Conservation (phyloP, 2,888 invertebrate genomes). For the Craniophora ligustri region DNA sequence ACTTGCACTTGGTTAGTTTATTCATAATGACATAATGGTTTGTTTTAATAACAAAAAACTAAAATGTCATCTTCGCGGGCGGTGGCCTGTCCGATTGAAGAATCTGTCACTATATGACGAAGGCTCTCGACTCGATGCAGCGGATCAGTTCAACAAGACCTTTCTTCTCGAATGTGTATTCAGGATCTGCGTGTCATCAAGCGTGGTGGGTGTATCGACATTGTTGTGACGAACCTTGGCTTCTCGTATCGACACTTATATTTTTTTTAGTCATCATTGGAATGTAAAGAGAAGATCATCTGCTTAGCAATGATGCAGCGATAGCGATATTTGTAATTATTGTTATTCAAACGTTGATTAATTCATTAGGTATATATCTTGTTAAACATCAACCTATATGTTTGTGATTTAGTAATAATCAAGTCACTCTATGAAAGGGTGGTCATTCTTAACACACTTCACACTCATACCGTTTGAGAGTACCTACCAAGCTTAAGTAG, state of each 20-base stretch:
- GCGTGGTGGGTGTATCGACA: slow-evolving; percentile 63
- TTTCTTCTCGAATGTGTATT: slow-evolving; percentile 56
- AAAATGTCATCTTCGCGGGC: slow-evolving; percentile 59
- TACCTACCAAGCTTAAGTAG: too few species aligned
- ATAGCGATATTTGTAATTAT: not conserved
- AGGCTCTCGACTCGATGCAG: slow-evolving; percentile 58
- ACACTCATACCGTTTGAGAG: too few species aligned
- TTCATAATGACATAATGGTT: slow-evolving; percentile 8
- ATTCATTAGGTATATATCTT: too few species aligned
- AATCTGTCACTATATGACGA: slow-evolving; percentile 67
- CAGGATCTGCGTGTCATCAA: slow-evolving; percentile 64
- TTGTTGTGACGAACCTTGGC: slow-evolving; percentile 71
- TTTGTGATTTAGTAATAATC: too few species aligned
- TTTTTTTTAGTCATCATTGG: slow-evolving; percentile 75
- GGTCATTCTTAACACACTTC: too few species aligned
- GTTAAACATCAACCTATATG: too few species aligned
- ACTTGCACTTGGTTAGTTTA: not conserved
- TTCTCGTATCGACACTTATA: slow-evolving; percentile 78
- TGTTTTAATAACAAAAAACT: slow-evolving; percentile 22
- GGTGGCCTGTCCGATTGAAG: slow-evolving; percentile 67
- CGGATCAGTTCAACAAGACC: slow-evolving; percentile 64
- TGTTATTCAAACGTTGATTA: not conserved
- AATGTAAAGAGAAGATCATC: slow-evolving; percentile 60
- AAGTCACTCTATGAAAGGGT: too few species aligned
- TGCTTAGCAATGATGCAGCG: slow-evolving; percentile 9